Evolutionary conservation across 2,797 vertebrate species (phyloP), one percentile per base, ranked within the genome.

Genomic region (Lepus townsendii): DNA sequence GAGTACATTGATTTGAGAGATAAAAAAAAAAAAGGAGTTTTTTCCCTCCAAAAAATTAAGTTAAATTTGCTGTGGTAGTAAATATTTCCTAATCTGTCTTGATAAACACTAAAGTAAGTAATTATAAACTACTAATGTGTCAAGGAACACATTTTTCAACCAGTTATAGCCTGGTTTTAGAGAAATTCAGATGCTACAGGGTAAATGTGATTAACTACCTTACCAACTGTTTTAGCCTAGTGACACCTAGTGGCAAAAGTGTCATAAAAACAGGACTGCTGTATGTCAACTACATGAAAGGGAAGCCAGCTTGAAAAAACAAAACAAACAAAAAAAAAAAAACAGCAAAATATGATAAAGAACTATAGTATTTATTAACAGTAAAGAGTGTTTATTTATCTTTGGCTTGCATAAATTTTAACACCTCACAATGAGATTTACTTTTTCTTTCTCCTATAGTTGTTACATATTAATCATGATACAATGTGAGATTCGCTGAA

Each of bases 171-270:
- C 54, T 83, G 77, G 32, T 90, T 93, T 93, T 86, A 91, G 62
- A 84, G 93, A 95, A 95, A 96, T 86, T 60, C 62, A 92, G 88
- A 90, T 83, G 77, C 27, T 79, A 84, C 84, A 72, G 12, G 66
- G 30, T 50, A 62, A 93, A 72, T 1, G 6, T 57, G 91, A 85
- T 65, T 82, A 90, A 60, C 32, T 5, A 62, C 69, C 32, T 83
- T 54, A 87, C 47, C 32, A 94, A 93, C 12, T 82, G 68, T 90
- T 96, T 96, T 96, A 80, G 76, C 94, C 86, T 96, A 93, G 85
- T 90, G 97, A 96, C 97, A 97, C 91, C 97, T 97, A 97, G 97
- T 83, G 97, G 97, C 52, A 2, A 69, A 89, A 38, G 54, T 69
- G 16, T 14, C 63, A 79, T 82, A 78, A 92, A 94, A 76, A 57